Conservation (phyloP, 2,888 invertebrate genomes). For the Piscicola geometra region DNA sequence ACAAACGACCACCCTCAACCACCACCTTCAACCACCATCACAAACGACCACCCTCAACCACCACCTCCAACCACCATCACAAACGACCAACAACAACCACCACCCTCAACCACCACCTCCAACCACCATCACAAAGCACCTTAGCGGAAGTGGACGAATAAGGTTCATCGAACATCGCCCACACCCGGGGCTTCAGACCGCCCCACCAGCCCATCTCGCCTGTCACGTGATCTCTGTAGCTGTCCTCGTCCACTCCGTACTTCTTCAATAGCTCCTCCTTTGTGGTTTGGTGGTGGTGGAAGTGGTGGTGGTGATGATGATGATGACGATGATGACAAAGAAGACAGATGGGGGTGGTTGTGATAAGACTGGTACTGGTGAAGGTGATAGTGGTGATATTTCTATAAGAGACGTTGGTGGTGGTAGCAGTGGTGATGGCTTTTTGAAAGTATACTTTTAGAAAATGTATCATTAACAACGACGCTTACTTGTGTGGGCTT, state of each 20-base stretch:
- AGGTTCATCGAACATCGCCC: slow-evolving; percentile 39
- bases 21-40: no score
- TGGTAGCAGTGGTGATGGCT: slow-evolving; percentile 86
- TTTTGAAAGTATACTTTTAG: no score
- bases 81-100: no score
- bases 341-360: no score
- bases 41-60: no score
- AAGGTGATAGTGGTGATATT: no score
- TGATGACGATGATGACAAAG: no score
- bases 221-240: slow-evolving; percentile 6
- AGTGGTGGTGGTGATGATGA: no score
- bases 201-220: slow-evolving; percentile 27
- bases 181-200: slow-evolving; percentile 32
- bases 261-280: slow-evolving; percentile 38
- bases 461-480: no score
- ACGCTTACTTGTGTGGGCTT: slow-evolving; percentile 18
- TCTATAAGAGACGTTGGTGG: no score
- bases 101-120: neutral
- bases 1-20: neutral
- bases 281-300: slow-evolving; percentile 62
- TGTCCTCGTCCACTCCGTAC: slow-evolving; percentile 33
- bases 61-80: no score
- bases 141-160: slow-evolving; percentile 37
- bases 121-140: neutral
- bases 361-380: no score